These are phyloP conservation scores for Brachyistius frenatus DNA, from an alignment of 2,113 vertebrate species.

Conservation along the genomic window DNA sequence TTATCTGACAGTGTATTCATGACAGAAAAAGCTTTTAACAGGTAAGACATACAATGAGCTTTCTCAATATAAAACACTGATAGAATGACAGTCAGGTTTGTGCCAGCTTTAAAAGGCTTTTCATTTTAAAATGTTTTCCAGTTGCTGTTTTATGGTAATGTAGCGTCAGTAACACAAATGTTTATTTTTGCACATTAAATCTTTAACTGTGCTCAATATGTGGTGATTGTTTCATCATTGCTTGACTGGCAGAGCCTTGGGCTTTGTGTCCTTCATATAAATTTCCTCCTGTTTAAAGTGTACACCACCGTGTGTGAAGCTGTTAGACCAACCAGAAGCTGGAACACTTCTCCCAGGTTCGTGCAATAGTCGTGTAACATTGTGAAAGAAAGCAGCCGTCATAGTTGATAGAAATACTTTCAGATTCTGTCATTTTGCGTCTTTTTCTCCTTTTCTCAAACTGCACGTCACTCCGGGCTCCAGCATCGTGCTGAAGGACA, in stretches of 20 bases:
- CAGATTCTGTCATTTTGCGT: constrained; percentile 4
- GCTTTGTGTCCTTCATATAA: constrained; percentile 55
- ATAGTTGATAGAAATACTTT: neutral
- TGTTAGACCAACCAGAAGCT: constrained; percentile 15
- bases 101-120: constrained; percentile 33
- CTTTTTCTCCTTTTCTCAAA: neutral
- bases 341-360: constrained; percentile 8
- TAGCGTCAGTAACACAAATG: constrained; percentile 24
- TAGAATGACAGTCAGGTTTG: constrained; percentile 20
- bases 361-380: constrained; percentile 65
- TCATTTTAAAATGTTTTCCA: constrained; percentile 11
- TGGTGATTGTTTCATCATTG: constrained; percentile 60
- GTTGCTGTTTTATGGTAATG: constrained; percentile 9
- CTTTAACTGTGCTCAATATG: constrained; percentile 45
- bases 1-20: neutral
- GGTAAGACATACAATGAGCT: neutral
- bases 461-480: neutral
- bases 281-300: constrained; percentile 35
- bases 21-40: constrained; percentile 14
- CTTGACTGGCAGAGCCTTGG: constrained; percentile 58
- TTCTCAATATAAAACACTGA: neutral
- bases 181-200: constrained; percentile 61
- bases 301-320: constrained; percentile 26
- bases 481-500: constrained; percentile 37
- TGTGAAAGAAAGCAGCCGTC: constrained; percentile 44